Evolutionary conservation across 2,888 invertebrate genomes (phyloP), one percentile per base, ranked within the genome.

Genomic region (Drosophila neotestacea): DNA sequence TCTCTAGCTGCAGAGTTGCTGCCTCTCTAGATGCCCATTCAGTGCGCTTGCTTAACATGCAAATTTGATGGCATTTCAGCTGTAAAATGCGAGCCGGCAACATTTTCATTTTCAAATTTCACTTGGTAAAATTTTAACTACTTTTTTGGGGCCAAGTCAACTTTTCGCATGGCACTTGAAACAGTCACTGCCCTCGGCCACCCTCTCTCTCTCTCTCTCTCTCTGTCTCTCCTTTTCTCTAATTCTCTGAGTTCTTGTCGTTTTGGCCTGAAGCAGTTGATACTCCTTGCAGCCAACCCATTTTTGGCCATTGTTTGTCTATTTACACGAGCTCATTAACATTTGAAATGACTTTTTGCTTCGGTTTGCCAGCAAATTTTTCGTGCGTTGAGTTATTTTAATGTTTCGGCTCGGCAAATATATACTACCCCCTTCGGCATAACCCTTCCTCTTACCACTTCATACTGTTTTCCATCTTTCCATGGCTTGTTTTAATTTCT

Each of bases 291-390:
- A 55, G 56, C 36, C 55, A 61, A 67, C 74, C 61, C 63, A 47
- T 66, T 70, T 55, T 55, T 67, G 64, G 69, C 80, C 88, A 84
- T 88, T 85, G 85, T 85, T 88, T 88, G 87, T 85, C 88, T 85
- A 86, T 88, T 85, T 87, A 81, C 86, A 84, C 85, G 81, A 86
- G 82, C 85, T 86, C 85, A 86, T 86, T 86, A 86, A 86, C 88
- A 86, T 86, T 88, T 88, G 85, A 85, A 86, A 88, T 86, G 85
- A 85, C 85, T 88, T 88, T 86, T 73, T 73, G 79, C 69, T 58
- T 84, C 72, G 54, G 73, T 55, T 66, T 61, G 72, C 66, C 66
- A 62, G 27, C 42, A 64, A 38, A 70, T 77, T 71, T 84, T 73
- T 60, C 69, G 47, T 72, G 69, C 70, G 70, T 82, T 63, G 72